Evolutionary conservation across 1,140 invertebrate genomes (phyloP).

Genomic region (Anastatus disparis): DNA sequence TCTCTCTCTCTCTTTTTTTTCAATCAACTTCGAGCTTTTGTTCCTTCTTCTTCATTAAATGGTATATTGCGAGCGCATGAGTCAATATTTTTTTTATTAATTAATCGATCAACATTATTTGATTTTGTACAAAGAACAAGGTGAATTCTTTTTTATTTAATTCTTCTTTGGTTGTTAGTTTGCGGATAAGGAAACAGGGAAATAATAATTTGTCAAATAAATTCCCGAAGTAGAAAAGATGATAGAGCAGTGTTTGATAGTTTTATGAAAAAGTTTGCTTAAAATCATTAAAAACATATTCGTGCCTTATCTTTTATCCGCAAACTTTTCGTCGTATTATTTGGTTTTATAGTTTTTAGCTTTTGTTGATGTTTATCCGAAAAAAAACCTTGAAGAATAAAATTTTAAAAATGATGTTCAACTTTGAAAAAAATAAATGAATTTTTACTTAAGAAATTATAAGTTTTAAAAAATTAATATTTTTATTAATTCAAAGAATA

Average conservation of each 20-base stretch:
- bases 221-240: neutral
- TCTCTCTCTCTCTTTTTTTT: slow-evolving; percentile 41
- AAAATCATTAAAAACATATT: slow-evolving; percentile 63
- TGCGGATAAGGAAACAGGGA: neutral
- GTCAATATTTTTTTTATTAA: no score
- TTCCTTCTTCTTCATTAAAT: no score
- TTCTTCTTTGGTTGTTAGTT: neutral
- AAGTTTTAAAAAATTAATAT: no score
- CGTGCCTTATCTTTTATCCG: slow-evolving; percentile 23
- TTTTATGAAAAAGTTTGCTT: neutral
- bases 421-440: neutral
- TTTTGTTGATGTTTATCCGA: neutral
- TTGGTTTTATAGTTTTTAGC: neutral
- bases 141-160: slow-evolving; percentile 47
- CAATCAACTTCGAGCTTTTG: slow-evolving; percentile 25
- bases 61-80: slow-evolving; percentile 43
- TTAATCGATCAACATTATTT: slow-evolving; percentile 56
- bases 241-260: slow-evolving; percentile 1
- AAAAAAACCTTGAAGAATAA: neutral
- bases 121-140: slow-evolving; percentile 59
- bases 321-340: neutral
- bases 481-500: no score
- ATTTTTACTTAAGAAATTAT: no score
- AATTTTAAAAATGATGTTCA: neutral
- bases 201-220: no score